phyloP scores from a whole-genome alignment of 30 jellyfish, hydroid and myxozoan genomes.

The Aurelia sp. region DNA sequence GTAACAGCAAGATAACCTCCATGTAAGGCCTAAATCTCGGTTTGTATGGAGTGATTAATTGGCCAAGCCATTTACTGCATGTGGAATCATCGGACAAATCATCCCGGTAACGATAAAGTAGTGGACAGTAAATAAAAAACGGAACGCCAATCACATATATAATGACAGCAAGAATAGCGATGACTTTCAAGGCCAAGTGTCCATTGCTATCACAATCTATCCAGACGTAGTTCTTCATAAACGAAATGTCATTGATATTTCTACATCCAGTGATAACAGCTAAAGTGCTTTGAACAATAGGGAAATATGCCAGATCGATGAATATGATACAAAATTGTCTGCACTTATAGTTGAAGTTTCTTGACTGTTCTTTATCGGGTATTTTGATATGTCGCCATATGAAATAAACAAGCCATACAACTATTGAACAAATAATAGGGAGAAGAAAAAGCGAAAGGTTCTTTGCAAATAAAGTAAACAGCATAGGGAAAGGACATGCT shows the following conservation, averaged over 20 bases:
- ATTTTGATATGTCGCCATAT: background rate
- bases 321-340: conserved; percentile 30
- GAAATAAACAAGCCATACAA: conserved; percentile 8
- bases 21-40: conserved; percentile 21
- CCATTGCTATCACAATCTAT: conserved; percentile 21
- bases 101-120: conserved; percentile 25
- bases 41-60: conserved; percentile 24
- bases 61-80: conserved; percentile 43
- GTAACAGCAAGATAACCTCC: conserved; percentile 40
- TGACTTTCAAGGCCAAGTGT: conserved; percentile 4
- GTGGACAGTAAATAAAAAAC: conserved; percentile 33
- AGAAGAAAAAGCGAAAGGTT: conserved; percentile 1
- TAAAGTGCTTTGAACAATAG: conserved; percentile 23
- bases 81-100: conserved; percentile 19
- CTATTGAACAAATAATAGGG: background rate
- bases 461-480: conserved; percentile 4
- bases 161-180: conserved; percentile 30
- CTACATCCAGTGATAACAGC: conserved; percentile 40
- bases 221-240: conserved; percentile 47
- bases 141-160: conserved; percentile 58
- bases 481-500: conserved; percentile 38
- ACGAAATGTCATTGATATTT: conserved; percentile 25
- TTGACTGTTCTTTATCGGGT: background rate
- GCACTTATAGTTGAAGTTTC: conserved; percentile 5
- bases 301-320: conserved; percentile 64